Conservation (phyloP, 2,888 invertebrate genomes). For the Camponotus fellah region DNA sequence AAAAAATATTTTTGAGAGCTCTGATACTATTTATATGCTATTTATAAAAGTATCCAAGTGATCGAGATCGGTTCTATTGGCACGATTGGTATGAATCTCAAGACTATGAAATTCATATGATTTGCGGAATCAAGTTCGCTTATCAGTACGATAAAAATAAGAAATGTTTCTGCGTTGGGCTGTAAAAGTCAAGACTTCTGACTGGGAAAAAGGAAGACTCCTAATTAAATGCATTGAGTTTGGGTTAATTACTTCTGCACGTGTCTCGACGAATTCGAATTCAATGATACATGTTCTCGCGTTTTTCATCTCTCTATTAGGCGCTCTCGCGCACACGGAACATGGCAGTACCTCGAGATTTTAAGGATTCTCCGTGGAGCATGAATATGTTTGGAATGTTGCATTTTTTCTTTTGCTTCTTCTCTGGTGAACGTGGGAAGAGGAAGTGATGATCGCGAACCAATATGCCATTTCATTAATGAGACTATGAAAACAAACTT, state of each 20-base stretch:
- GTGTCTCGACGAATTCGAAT: constrained; percentile 30
- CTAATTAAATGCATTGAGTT: constrained; percentile 59
- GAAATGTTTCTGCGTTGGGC: constrained; percentile 22
- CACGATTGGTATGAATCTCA: neutral
- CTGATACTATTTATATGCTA: neutral
- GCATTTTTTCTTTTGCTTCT: constrained; percentile 72
- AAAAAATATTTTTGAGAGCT: neutral
- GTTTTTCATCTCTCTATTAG: neutral
- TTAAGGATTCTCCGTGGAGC: constrained; percentile 69
- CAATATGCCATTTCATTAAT: constrained; percentile 62
- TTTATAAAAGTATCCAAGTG: constrained; percentile 16
- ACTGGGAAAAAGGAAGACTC: neutral
- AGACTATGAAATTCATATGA: constrained; percentile 14
- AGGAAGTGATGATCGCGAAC: constrained; percentile 58
- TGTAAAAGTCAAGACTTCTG: neutral
- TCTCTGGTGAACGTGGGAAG: constrained; percentile 64
- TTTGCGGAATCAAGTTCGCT: constrained; percentile 7
- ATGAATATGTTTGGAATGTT: constrained; percentile 83
- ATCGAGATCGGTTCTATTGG: neutral
- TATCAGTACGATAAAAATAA: neutral
- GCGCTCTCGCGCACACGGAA: constrained; percentile 57
- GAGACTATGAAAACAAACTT: constrained; percentile 38
- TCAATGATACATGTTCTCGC: neutral
- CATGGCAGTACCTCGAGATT: constrained; percentile 65
- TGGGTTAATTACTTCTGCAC: constrained; percentile 32